Evolutionary conservation across 2,888 invertebrate genomes (phyloP).

Genomic region (Drosophila ezoana): DNA sequence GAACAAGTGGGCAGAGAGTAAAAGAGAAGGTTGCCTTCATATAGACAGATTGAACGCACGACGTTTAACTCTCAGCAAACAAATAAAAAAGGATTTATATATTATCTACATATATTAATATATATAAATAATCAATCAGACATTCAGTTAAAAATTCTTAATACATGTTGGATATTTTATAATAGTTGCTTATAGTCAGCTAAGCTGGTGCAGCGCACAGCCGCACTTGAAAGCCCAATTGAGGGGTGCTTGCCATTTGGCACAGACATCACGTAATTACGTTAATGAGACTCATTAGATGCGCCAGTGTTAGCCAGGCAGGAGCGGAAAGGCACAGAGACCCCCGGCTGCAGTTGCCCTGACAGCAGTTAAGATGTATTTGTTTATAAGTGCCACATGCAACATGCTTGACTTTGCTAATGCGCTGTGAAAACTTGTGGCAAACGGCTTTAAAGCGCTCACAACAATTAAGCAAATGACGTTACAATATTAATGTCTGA

Average conservation of each 20-base stretch:
- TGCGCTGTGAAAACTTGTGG: slow-evolving; percentile 15
- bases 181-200: slow-evolving; percentile 5
- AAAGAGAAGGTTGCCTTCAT: too few relatives aligned
- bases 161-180: background rate
- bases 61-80: too few relatives aligned
- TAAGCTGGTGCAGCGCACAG: background rate
- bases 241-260: slow-evolving; percentile 36
- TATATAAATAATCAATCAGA: background rate
- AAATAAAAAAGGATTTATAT: background rate
- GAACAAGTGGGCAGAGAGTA: too few relatives aligned
- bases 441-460: slow-evolving; percentile 9
- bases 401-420: slow-evolving; percentile 8
- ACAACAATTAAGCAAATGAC: slow-evolving; percentile 16
- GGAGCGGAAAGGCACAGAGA: slow-evolving; percentile 19
- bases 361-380: slow-evolving; percentile 6
- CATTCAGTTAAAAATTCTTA: too few relatives aligned
- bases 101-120: background rate
- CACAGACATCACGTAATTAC: slow-evolving; percentile 59
- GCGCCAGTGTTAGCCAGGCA: slow-evolving; percentile 14
- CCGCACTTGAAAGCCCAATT: slow-evolving; percentile 32
- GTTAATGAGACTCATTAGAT: slow-evolving; percentile 74
- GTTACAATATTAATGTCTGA: slow-evolving; percentile 12
- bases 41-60: too few relatives aligned
- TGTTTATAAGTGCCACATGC: slow-evolving; percentile 19
- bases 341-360: slow-evolving; percentile 5